phyloP scores from a whole-genome alignment of 2,888 invertebrate genomes.

The Trissonchulus latispiculum region DNA sequence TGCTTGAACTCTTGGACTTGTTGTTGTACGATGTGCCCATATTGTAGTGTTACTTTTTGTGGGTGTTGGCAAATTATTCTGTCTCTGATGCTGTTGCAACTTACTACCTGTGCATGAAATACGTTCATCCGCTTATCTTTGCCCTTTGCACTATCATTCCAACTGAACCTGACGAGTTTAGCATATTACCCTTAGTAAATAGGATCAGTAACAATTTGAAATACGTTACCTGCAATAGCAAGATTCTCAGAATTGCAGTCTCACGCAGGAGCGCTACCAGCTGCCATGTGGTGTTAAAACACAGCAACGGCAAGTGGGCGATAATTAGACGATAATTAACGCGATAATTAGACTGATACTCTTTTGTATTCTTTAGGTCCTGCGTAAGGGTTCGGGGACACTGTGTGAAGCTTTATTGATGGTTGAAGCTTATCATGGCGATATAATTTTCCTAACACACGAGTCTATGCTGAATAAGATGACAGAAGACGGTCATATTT shows the following conservation, averaged over 20 bases:
- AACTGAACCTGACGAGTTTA: slow-evolving; percentile 91
- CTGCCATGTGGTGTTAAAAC: too few relatives aligned
- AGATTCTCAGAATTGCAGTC: too few relatives aligned
- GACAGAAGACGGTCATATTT: slow-evolving; percentile 79
- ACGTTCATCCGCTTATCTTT: slow-evolving; percentile 97
- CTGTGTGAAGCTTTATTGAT: slow-evolving; percentile 91
- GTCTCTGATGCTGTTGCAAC: slow-evolving; percentile 99
- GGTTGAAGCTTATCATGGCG: slow-evolving; percentile 93
- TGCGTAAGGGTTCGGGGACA: slow-evolving; percentile 95
- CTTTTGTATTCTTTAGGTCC: slow-evolving; percentile 58
- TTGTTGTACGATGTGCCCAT: too few relatives aligned
- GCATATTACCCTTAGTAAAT: too few relatives aligned
- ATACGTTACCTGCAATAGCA: too few relatives aligned
- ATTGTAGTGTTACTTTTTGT: too few relatives aligned
- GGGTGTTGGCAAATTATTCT: slow-evolving; percentile 77
- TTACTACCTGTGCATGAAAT: slow-evolving; percentile 96
- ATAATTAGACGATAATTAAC: too few relatives aligned
- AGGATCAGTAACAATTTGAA: too few relatives aligned
- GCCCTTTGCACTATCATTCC: slow-evolving; percentile 97
- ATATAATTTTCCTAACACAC: slow-evolving; percentile 93
- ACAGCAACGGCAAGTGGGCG: too few relatives aligned
- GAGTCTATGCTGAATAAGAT: slow-evolving; percentile 63
- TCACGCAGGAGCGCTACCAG: too few relatives aligned
- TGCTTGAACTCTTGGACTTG: too few relatives aligned
- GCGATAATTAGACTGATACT: too few relatives aligned